These are phyloP conservation scores for Agrochola macilenta DNA, from an alignment of 2,888 invertebrate genomes.

Conservation along the genomic window DNA sequence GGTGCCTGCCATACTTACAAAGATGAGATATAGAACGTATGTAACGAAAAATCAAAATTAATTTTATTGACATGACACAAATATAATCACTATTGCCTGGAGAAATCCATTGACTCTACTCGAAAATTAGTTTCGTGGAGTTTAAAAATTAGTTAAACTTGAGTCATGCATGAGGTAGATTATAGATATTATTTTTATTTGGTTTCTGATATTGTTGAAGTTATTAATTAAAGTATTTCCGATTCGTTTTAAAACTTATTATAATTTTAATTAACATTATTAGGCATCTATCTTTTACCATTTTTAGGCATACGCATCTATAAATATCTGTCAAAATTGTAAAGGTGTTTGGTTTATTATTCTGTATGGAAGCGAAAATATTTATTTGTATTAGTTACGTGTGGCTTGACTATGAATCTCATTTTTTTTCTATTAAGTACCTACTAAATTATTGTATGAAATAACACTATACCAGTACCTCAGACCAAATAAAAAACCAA, in stretches of 20 bases:
- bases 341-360: not conserved
- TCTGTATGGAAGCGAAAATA: no score
- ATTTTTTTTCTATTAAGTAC: not conserved
- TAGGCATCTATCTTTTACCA: not conserved
- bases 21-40: not conserved
- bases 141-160: not conserved
- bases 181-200: not conserved
- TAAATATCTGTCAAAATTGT: no score
- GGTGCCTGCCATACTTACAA: constrained; percentile 3
- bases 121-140: not conserved
- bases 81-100: not conserved
- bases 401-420: constrained; percentile 23
- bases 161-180: not conserved
- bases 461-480: not conserved
- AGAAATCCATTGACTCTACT: not conserved
- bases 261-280: not conserved
- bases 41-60: not conserved
- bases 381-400: not conserved
- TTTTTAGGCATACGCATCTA: not conserved
- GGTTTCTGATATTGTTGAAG: not conserved
- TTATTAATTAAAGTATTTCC: not conserved
- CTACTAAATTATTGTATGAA: not conserved
- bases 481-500: no score
- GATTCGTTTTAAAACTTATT: not conserved
- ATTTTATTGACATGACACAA: constrained; percentile 2